These are phyloP conservation scores for Cebidichthys violaceus DNA, from an alignment of 2,113 vertebrate species.

Conservation along the genomic window DNA sequence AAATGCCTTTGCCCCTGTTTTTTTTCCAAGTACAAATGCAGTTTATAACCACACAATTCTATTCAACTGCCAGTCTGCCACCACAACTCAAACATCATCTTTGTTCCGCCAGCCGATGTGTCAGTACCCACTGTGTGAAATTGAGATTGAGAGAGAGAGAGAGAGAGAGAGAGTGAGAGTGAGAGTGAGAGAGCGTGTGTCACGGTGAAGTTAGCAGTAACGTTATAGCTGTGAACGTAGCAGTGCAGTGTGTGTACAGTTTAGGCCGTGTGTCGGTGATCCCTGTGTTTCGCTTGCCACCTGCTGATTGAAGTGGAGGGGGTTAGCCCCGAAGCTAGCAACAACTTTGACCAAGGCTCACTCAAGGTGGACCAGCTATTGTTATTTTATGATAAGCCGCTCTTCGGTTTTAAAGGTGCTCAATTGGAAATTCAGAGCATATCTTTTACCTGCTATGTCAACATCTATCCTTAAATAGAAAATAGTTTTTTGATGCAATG, in stretches of 20 bases:
- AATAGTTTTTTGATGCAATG: neutral
- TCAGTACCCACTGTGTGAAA: neutral
- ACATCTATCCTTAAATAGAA: neutral
- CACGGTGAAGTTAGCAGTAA: neutral
- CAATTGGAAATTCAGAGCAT: neutral
- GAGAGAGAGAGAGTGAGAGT: too few relatives aligned
- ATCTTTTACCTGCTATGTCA: neutral
- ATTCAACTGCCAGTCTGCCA: neutral
- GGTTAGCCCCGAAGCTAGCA: neutral
- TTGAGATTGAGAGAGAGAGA: neutral
- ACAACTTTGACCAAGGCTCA: neutral
- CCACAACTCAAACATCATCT: neutral
- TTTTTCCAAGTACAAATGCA: neutral
- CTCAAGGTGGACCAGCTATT: neutral
- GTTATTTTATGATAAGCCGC: neutral
- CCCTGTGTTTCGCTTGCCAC: neutral
- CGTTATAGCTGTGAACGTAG: neutral
- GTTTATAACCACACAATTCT: neutral
- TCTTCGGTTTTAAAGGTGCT: neutral
- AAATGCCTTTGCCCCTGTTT: neutral
- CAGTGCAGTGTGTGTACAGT: neutral
- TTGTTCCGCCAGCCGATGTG: neutral
- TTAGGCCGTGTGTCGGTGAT: neutral
- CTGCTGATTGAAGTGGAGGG: neutral
- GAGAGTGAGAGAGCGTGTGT: neutral